Conservation (phyloP, 2,888 invertebrate genomes). For the Hyppa rectilinea region DNA sequence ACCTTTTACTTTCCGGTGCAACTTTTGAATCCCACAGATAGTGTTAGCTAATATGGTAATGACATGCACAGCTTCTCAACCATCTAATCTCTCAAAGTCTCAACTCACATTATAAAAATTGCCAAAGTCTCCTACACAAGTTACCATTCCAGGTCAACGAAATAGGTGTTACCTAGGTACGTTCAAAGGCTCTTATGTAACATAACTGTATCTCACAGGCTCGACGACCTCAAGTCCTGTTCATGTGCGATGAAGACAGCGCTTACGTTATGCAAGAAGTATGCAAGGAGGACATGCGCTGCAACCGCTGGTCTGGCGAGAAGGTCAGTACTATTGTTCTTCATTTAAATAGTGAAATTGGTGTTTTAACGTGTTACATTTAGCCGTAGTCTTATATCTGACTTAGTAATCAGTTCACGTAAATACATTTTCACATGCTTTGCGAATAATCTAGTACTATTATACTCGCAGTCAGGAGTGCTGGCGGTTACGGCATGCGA, state of each 20-base stretch:
- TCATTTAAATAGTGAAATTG: neutral
- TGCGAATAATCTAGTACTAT: neutral
- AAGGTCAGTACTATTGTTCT: slow-evolving; percentile 77
- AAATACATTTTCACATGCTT: neutral
- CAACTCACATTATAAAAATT: slow-evolving; percentile 2
- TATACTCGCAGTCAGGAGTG: slow-evolving; percentile 88
- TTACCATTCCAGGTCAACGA: neutral
- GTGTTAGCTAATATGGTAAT: neutral
- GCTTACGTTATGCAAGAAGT: slow-evolving; percentile 94
- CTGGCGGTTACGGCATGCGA: slow-evolving; percentile 93
- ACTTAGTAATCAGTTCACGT: neutral
- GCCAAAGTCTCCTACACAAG: slow-evolving; percentile 8
- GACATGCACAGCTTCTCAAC: neutral
- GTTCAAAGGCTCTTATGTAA: slow-evolving; percentile 7
- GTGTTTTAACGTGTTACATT: neutral
- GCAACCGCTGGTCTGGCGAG: slow-evolving; percentile 92
- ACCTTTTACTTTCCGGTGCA: slow-evolving; percentile 4
- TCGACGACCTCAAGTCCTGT: slow-evolving; percentile 92
- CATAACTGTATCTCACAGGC: slow-evolving; percentile 79
- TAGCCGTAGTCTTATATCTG: neutral
- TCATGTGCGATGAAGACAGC: slow-evolving; percentile 93
- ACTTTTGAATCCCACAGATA: neutral
- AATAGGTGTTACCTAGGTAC: neutral
- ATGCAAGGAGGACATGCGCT: slow-evolving; percentile 92
- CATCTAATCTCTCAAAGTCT: slow-evolving; percentile 8